These are phyloP conservation scores for Noctuana brunneofusca DNA, from an alignment of 2,888 invertebrate species.

Conservation along the genomic window DNA sequence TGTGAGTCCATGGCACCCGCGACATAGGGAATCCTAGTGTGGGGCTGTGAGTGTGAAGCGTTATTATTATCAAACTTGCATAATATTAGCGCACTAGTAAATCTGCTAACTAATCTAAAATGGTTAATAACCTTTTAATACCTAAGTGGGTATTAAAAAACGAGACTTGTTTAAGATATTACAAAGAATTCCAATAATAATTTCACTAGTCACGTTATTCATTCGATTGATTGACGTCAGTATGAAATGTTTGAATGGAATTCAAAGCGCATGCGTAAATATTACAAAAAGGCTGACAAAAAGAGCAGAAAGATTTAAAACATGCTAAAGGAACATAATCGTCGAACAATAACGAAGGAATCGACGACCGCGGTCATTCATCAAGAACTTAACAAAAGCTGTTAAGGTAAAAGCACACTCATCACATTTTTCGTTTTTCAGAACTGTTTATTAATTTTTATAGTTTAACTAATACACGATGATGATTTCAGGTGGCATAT, in stretches of 20 bases:
- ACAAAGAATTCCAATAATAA: not conserved
- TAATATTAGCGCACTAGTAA: too few species aligned
- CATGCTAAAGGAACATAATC: slow-evolving; percentile 20
- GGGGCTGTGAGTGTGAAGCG: too few species aligned
- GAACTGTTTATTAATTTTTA: too few species aligned
- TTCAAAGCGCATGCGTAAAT: slow-evolving; percentile 25
- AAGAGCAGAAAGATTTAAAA: slow-evolving; percentile 6
- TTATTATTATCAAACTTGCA: too few species aligned
- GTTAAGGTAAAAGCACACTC: not conserved
- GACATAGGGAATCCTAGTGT: too few species aligned
- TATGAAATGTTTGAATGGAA: slow-evolving; percentile 14
- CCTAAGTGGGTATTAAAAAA: too few species aligned
- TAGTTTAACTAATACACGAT: too few species aligned
- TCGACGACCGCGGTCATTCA: slow-evolving; percentile 25
- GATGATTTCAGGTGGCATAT: too few species aligned
- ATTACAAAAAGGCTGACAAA: slow-evolving; percentile 3
- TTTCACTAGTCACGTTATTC: not conserved
- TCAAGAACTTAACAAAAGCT: slow-evolving; percentile 24
- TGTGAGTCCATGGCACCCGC: too few species aligned
- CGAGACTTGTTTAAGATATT: not conserved
- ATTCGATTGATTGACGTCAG: slow-evolving; percentile 21
- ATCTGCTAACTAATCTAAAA: too few species aligned
- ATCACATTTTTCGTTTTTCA: not conserved
- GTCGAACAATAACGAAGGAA: slow-evolving; percentile 28
- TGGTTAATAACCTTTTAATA: too few species aligned